Evolutionary conservation across 2,797 vertebrate species (phyloP), one percentile per base, ranked within the genome.

Genomic region (Chromis chromis): DNA sequence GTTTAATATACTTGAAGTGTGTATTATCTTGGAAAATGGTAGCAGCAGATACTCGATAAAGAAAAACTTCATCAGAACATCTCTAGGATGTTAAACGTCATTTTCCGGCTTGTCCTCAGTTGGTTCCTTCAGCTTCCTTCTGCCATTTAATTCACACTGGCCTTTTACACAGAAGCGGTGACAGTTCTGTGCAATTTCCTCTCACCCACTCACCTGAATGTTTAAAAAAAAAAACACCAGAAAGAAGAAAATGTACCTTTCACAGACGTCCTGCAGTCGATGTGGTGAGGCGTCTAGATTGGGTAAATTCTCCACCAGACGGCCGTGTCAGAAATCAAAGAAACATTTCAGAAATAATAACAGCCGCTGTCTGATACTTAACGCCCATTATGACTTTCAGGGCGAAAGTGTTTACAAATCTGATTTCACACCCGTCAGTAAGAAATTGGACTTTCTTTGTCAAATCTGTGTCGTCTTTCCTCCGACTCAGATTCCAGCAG

Each of bases 281-380:
- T 42, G 53, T 49, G 28, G 50, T 52, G 48, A 50, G 6, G 17
- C 48, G 49, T 73, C 76, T 85, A 74, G 78, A 82, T 39, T 70
- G 49, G 57, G 44, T 65, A 70, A 21, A 21, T 21, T 49, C 4
- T 49, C 19, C n/a, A 21, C n/a, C n/a, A 48, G 46, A 7, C 46
- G 1, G 8, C 22, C 44, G 24, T 70, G 24, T 81, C 31, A 11
- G 50, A 56, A 48, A 48, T 36, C 55, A 78, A 73, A 65, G 4
- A 79, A 81, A 64, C 14, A 16, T 54, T 46, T 82, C 53, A 82
- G 42, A 80, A 75, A 25, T 64, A 70, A 83, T 83, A 78, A 83
- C 31, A 40, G 16, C 22, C 9, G 50, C 60, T 42, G 31, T 40
- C 33, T 67, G 66, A 60, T 64, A 64, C 74, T 73, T 39, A 9